These are phyloP conservation scores for Galagoides demidoff DNA, from an alignment of 2,797 vertebrate species.

Conservation along the genomic window DNA sequence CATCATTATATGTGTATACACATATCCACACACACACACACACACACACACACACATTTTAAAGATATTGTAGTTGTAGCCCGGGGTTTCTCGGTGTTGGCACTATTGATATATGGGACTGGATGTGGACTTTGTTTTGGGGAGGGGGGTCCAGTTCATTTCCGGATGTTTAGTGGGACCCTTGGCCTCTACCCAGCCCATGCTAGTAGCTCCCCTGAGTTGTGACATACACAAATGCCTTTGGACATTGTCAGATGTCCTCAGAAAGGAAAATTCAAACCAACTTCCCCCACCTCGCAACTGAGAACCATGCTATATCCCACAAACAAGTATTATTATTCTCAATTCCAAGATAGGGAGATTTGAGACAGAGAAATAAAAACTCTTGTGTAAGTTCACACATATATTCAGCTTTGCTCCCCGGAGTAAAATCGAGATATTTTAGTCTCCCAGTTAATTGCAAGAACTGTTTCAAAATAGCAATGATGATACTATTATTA, in stretches of 20 bases:
- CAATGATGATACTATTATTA: background rate
- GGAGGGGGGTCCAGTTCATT: background rate
- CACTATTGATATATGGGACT: background rate
- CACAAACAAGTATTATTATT: background rate
- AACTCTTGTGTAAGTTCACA: background rate
- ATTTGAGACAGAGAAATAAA: background rate
- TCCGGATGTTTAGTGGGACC: background rate
- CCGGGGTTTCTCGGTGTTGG: background rate
- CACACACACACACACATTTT: background rate
- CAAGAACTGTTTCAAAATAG: slow-evolving; percentile 3
- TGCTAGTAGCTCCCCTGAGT: background rate
- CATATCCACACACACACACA: background rate
- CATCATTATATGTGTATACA: background rate
- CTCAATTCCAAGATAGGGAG: background rate
- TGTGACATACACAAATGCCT: background rate
- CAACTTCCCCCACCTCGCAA: background rate
- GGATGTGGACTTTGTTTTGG: background rate
- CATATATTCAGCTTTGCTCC: background rate
- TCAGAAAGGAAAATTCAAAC: background rate
- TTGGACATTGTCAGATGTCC: background rate
- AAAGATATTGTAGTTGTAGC: background rate
- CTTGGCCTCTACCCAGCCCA: background rate
- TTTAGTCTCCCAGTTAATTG: background rate
- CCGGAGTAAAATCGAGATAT: background rate
- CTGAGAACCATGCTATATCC: background rate